Percentiles rank a stretch among this genome's conserved stretches.
Conservation (phyloP, 1,140 invertebrate species). For the Hestina assimilis region DNA sequence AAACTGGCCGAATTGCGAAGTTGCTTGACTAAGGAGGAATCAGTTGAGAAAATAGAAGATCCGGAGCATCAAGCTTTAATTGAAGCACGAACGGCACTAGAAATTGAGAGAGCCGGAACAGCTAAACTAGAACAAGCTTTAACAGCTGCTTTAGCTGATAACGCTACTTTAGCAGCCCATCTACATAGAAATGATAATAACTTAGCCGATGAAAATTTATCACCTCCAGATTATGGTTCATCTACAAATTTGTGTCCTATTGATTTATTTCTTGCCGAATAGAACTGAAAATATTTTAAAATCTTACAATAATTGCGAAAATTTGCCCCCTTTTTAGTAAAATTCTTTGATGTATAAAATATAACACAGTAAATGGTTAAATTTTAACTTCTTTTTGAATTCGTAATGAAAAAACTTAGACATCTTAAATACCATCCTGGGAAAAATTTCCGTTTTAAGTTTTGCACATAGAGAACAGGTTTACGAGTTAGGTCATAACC, state of each 20-base stretch:
- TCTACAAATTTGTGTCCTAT: constrained; percentile 48
- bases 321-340: neutral
- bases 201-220: constrained; percentile 11
- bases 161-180: constrained; percentile 44
- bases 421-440: constrained; percentile 34
- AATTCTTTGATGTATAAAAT: neutral
- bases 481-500: constrained; percentile 39
- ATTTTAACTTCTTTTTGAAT: neutral
- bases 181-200: constrained; percentile 40
- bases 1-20: constrained; percentile 45
- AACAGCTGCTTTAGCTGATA: constrained; percentile 51
- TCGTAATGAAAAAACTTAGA: neutral
- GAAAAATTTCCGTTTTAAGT: constrained; percentile 27
- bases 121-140: constrained; percentile 48
- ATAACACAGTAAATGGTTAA: too few relatives aligned
- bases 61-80: constrained; percentile 34
- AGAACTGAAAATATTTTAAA: too few relatives aligned
- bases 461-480: constrained; percentile 51
- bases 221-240: constrained; percentile 10
- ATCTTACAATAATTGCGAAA: too few relatives aligned
- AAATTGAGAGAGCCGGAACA: constrained; percentile 48
- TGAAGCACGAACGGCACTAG: constrained; percentile 48
- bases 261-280: constrained; percentile 62
- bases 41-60: constrained; percentile 22
- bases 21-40: constrained; percentile 29